Base-by-base conservation (phyloP, 2,888 invertebrate genomes). In the Urechis unicinctus region DNA sequence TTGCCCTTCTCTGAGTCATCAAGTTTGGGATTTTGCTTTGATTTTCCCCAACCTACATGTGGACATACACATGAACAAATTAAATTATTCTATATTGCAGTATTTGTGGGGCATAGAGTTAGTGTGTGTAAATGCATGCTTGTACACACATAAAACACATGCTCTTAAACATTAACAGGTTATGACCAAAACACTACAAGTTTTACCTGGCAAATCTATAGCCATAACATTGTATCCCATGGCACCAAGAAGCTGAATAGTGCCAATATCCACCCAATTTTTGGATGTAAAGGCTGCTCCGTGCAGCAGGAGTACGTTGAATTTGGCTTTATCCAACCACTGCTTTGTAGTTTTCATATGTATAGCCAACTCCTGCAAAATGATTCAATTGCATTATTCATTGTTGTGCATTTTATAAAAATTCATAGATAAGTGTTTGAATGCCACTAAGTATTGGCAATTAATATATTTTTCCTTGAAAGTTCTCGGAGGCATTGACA, bases 141-240 rank as follows among this genome's bases (percentile, higher is more conserved):
- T 9, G 9, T 21, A 43, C 79, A 79, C 78, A 59, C 81, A 81
- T 31, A 81, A 65, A 66, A 81, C 81, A 49, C 81, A 65, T 55
- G 81, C 81, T n/a, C n/a, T n/a, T n/a, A n/a, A n/a, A n/a, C n/a
- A n/a, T n/a, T n/a, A n/a, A n/a, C n/a, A n/a, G n/a, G n/a, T n/a
- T n/a, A n/a, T n/a, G n/a, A n/a, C n/a, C n/a, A n/a, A n/a, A n/a
- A n/a, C n/a, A n/a, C n/a, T n/a, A n/a, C n/a, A n/a, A n/a, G n/a
- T n/a, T n/a, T 24, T 51, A 80, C 80, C 79, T 62, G 81, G 81
- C 31, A 81, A 65, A 66, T 82, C 81, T 49, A 81, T 65, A 54
- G 81, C 81, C 5, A 79, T 68, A 6, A 73, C 73, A 3, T 66
- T 61, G 61, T 78, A 78, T 1, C 81, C 81, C 58, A 78, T 66